Percentiles rank a stretch among this genome's conserved stretches.
Evolutionary conservation across 2,797 vertebrate species (phyloP).

Genomic region (Leptatherina wallacei): DNA sequence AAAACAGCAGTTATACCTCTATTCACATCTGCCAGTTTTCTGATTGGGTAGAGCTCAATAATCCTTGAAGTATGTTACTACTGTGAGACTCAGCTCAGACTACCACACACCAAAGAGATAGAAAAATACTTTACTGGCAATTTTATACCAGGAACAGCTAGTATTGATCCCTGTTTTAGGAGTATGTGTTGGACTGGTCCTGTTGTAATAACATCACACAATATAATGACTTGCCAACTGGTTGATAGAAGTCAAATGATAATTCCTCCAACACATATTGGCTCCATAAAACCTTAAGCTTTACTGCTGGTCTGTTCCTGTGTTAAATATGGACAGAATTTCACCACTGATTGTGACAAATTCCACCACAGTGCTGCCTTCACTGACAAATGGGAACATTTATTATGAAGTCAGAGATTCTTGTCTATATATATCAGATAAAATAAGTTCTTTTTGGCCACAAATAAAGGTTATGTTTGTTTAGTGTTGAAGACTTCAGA

Average conservation of each 20-base stretch:
- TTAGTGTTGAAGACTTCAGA: neutral
- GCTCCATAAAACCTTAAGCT: neutral
- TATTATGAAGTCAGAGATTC: neutral
- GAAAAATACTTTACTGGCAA: neutral
- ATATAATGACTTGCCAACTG: neutral
- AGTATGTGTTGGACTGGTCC: neutral
- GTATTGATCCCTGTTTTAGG: neutral
- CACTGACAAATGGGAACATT: neutral
- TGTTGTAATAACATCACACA: neutral
- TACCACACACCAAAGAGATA: neutral
- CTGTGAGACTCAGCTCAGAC: neutral
- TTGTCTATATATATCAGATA: neutral
- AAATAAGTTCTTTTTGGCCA: neutral
- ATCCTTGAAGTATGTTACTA: neutral
- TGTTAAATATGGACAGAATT: neutral
- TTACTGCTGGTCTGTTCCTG: neutral
- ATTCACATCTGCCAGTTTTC: neutral
- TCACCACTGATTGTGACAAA: neutral
- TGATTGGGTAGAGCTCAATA: neutral
- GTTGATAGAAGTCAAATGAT: neutral
- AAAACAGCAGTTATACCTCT: neutral
- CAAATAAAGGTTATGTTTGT: neutral
- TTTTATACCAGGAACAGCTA: neutral
- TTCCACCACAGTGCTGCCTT: neutral
- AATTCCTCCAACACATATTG: neutral